phyloP scores from a whole-genome alignment of 2,797 vertebrate species.

The Hydrophis major region DNA sequence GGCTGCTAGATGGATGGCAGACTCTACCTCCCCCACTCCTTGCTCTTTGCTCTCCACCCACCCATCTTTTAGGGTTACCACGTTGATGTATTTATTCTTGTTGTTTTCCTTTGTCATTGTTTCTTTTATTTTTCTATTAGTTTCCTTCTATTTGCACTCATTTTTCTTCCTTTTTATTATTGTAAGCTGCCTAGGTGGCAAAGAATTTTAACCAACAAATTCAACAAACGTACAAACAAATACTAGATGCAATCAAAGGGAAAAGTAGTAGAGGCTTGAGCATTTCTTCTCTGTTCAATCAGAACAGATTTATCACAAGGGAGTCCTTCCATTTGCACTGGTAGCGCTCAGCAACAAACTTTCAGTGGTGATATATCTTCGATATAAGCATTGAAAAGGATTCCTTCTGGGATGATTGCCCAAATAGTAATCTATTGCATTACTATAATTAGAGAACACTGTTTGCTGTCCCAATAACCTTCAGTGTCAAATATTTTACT shows the following conservation, averaged over 20 bases:
- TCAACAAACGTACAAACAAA: neutral
- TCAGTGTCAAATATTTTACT: constrained; percentile 52
- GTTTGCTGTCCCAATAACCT: constrained; percentile 35
- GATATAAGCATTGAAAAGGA: neutral
- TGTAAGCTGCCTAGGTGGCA: neutral
- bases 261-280: neutral
- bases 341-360: neutral
- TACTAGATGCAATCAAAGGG: neutral
- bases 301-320: neutral
- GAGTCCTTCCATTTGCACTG: rapidly evolving
- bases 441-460: constrained; percentile 19
- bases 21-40: neutral
- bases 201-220: neutral
- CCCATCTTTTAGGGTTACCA: neutral
- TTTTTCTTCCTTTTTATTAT: neutral
- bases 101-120: neutral
- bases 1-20: neutral
- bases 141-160: neutral
- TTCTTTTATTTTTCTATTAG: neutral
- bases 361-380: neutral
- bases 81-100: neutral
- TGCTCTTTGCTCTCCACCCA: neutral
- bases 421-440: neutral
- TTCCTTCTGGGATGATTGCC: constrained; percentile 5
- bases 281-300: neutral